Evolutionary conservation across 2,113 vertebrate genomes (phyloP).

Genomic region (Corvus cornix): DNA sequence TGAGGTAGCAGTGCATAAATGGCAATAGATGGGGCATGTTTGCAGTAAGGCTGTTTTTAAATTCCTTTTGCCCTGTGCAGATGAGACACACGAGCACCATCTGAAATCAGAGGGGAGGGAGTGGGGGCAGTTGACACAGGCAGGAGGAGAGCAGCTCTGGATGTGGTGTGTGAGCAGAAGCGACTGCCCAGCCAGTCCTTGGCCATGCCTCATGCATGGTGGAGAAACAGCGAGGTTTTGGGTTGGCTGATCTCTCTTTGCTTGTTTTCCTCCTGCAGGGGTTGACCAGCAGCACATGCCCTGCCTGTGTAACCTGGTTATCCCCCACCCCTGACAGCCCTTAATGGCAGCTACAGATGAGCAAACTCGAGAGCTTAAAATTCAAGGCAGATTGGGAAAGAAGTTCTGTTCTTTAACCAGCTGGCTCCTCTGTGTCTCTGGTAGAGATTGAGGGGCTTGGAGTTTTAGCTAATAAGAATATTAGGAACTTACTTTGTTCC

Average conservation of each 20-base stretch:
- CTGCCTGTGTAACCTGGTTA: background rate
- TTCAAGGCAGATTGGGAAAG: background rate
- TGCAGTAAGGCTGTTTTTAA: background rate
- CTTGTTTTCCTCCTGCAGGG: background rate
- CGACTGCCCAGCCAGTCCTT: background rate
- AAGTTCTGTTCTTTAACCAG: background rate
- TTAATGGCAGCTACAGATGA: background rate
- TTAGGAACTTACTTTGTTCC: constrained; percentile 35
- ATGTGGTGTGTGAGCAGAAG: background rate
- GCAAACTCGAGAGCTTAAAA: background rate
- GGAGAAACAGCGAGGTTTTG: background rate
- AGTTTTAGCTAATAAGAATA: background rate
- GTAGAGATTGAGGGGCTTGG: background rate
- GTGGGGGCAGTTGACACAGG: background rate
- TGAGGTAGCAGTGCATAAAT: background rate
- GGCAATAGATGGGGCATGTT: background rate
- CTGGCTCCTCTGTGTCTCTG: background rate
- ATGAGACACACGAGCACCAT: background rate
- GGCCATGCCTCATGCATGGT: background rate
- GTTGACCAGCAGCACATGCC: background rate
- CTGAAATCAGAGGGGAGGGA: background rate
- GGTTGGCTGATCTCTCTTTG: background rate
- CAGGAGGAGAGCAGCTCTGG: background rate
- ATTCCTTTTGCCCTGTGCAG: background rate
- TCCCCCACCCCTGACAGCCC: background rate